Evolutionary conservation across 1,140 invertebrate species (phyloP), one percentile per base, ranked within the genome.

Genomic region (Meteorus sp.): DNA sequence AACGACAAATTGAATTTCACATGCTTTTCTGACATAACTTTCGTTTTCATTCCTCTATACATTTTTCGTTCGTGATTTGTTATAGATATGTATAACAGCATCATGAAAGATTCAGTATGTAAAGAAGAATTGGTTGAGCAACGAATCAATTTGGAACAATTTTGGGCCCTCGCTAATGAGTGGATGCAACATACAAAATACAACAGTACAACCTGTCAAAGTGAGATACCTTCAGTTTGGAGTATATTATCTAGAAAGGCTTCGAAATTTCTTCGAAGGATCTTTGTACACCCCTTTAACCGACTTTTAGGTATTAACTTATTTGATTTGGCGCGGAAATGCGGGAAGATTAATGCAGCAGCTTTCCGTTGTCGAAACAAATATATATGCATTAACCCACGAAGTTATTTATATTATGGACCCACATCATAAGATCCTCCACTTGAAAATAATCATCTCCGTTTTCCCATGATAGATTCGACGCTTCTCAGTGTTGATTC

Each of bases 61-160:
- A n/a, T n/a, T n/a, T n/a, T n/a, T n/a, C n/a, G n/a, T n/a, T n/a
- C n/a, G n/a, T n/a, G n/a, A n/a, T 58, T 55, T 63, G 37, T 43
- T 54, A 27, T 60, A 79, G 78, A 79, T 62, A 64, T 59, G 0
- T 69, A 74, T 41, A 71, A 74, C 54, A 61, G 65, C 13, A 50
- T 74, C 59, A 73, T 74, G 64, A 68, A 72, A 41, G 74, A 71
- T 59, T 66, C 71, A 59, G 62, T 67, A 22, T 52, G 23, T 11
- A 76, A 73, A 20, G 69, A 65, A 15, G 70, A 75, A 48, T 59
- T 70, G 25, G 59, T 65, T 3, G 74, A 78, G 31, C 70, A 76
- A 54, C 72, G 71, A 57, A 76, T 87, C 27, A 84, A 84, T 59
- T 88, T 88, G 67, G 86, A 89, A 60, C 83, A 89, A 64, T 89